These are phyloP conservation scores for Argyresthia albistria DNA, from an alignment of 2,888 invertebrate genomes.

Conservation along the genomic window DNA sequence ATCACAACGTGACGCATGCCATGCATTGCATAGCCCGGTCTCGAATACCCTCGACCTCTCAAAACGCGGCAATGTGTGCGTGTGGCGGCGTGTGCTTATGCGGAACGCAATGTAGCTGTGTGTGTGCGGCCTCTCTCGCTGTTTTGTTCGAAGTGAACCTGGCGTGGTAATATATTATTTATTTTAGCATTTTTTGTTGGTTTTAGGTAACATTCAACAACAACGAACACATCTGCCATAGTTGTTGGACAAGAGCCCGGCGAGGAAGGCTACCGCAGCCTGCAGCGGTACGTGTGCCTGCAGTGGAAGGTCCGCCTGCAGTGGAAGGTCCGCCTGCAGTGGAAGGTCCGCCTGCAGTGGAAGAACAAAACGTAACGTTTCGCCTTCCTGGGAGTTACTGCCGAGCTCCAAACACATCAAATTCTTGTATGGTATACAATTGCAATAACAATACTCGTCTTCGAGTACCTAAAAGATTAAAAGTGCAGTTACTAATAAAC, in stretches of 20 bases:
- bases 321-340: conserved; percentile 5
- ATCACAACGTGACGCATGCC: too few relatives aligned
- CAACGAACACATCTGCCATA: too few relatives aligned
- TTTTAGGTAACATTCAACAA: too few relatives aligned
- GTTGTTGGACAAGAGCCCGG: conserved; percentile 8
- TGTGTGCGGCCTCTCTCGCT: background rate
- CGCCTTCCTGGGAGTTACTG: conserved; percentile 4
- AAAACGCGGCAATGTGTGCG: background rate
- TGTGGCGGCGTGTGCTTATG: background rate
- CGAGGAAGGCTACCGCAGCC: conserved; percentile 6
- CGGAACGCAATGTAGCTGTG: background rate
- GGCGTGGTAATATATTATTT: too few relatives aligned
- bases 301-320: conserved; percentile 4
- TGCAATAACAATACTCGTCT: conserved; percentile 3
- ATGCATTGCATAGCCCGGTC: too few relatives aligned
- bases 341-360: conserved; percentile 3
- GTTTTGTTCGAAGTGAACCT: too few relatives aligned
- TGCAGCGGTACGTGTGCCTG: conserved; percentile 1
- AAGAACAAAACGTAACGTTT: conserved; percentile 6
- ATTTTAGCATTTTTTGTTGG: too few relatives aligned
- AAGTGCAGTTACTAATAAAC: conserved; percentile 4
- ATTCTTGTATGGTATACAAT: conserved; percentile 6
- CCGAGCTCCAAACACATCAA: conserved; percentile 7
- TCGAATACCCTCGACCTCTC: background rate
- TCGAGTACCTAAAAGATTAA: conserved; percentile 6